These are phyloP conservation scores for Caenorhabditis tropicalis DNA, from an alignment of 1,140 invertebrate species.

Conservation along the genomic window DNA sequence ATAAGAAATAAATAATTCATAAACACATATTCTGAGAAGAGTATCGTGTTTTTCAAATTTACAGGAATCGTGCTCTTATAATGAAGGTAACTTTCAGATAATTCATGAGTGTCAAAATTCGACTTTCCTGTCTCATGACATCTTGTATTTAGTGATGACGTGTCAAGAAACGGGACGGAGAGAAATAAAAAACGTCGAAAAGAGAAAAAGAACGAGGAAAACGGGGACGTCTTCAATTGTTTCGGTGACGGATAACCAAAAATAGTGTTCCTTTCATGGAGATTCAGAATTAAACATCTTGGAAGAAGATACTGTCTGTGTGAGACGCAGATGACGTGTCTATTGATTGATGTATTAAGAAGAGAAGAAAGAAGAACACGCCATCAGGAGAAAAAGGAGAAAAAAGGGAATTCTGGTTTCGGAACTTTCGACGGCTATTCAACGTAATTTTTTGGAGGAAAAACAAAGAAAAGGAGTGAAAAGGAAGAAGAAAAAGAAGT, in stretches of 20 bases:
- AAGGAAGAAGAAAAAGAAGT: background rate
- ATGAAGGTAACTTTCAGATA: too few species aligned
- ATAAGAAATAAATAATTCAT: too few species aligned
- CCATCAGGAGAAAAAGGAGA: background rate
- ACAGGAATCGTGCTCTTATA: too few species aligned
- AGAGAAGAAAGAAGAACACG: slow-evolving; percentile 4
- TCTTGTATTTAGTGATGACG: too few species aligned
- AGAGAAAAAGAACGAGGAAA: background rate
- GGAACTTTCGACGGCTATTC: background rate
- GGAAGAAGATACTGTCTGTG: slow-evolving; percentile 31
- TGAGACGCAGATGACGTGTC: background rate
- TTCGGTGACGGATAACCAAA: background rate
- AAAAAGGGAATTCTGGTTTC: slow-evolving; percentile 1
- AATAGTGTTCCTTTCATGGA: background rate
- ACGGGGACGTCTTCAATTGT: background rate
- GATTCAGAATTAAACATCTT: background rate
- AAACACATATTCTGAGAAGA: too few species aligned
- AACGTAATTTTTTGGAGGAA: background rate
- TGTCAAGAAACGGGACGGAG: background rate
- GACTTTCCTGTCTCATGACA: too few species aligned
- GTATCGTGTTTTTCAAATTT: too few species aligned
- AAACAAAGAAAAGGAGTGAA: background rate
- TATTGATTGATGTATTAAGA: background rate
- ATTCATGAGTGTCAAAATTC: too few species aligned
- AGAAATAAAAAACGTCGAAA: background rate